A percentile compares a stretch with the other conserved stretches of the same genome.
Conservation (phyloP, 2,888 invertebrate genomes). For the Nephrotoma flavescens region DNA sequence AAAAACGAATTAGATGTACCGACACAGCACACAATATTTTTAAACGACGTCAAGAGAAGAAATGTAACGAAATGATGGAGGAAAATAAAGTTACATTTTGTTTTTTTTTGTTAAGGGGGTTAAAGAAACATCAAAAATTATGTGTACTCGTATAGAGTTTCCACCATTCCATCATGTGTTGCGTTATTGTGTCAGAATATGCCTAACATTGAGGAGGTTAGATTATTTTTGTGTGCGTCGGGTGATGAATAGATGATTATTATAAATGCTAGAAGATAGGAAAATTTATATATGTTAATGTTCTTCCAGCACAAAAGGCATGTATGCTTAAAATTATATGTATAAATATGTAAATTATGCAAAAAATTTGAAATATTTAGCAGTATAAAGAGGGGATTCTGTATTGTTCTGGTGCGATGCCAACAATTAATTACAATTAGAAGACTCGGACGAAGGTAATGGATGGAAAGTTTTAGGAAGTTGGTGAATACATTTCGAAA, state of each 20-base stretch:
- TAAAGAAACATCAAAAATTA: neutral
- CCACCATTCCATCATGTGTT: neutral
- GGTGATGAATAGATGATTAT: neutral
- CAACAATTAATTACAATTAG: too few relatives aligned
- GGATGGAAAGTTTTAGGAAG: too few relatives aligned
- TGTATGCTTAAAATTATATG: neutral
- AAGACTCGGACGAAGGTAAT: too few relatives aligned
- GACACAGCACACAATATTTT: neutral
- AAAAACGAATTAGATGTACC: neutral
- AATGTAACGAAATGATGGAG: neutral
- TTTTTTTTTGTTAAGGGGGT: neutral
- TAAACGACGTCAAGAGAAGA: neutral
- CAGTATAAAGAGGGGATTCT: too few relatives aligned
- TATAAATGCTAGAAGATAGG: neutral
- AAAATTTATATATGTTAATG: neutral
- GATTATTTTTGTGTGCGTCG: neutral
- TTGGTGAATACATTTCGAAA: too few relatives aligned
- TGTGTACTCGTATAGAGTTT: neutral
- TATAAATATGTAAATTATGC: neutral
- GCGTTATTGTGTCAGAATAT: neutral
- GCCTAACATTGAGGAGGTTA: neutral
- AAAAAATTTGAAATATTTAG: neutral
- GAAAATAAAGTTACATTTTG: neutral
- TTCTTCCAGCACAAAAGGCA: neutral
- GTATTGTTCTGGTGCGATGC: too few relatives aligned